Evolutionary conservation across 2,888 invertebrate genomes (phyloP), one percentile per base, ranked within the genome.

Genomic region (Campaea margaritaria): DNA sequence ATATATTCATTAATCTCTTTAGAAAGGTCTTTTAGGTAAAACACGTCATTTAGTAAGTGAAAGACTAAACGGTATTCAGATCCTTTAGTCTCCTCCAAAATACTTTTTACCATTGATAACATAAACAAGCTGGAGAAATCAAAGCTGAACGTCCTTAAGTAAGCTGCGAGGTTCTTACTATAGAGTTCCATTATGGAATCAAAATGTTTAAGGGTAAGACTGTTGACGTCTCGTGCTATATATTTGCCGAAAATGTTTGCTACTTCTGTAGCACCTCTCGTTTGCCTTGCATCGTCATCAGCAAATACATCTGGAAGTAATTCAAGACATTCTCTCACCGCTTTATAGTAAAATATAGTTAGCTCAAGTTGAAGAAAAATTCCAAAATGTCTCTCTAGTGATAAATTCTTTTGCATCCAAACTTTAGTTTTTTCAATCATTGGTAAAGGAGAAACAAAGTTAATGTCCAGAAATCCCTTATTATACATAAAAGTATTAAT

Each of bases 321-420:
- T 55, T 78, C 73, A 1, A 78, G 49, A 16, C 75, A 64, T 47
- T 79, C 74, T 42, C 75, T 72, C 5, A 82, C 69, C 0, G 85
- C 68, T 56, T 81, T 83, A 31, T 63, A 81, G 59, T 77, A 85
- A 12, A 84, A 58, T 77, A 83, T 83, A 1, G 73, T 79, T 15
- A 82, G 60, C 62, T 85, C 80, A 41, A 85, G 57, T 4, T 69
- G 47, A 0, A 70, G 72, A 53, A 79, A 83, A 16, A 50, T 62
- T 0, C 65, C 42, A 28, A 85, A 82, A 58, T 79, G 63, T 44
- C 68, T 54, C 11, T 79, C 78, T 34, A 76, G 66, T 0, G 80
- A 70, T 41, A 83, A 65, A 11, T 78, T 51, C 5, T 59, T 73
- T 7, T 73, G 72, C 61, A 76, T 59, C 64, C 79, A 76, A 34